Base-by-base conservation (phyloP, 2,797 vertebrate species). In the Pseudotriccus pelzelni region DNA sequence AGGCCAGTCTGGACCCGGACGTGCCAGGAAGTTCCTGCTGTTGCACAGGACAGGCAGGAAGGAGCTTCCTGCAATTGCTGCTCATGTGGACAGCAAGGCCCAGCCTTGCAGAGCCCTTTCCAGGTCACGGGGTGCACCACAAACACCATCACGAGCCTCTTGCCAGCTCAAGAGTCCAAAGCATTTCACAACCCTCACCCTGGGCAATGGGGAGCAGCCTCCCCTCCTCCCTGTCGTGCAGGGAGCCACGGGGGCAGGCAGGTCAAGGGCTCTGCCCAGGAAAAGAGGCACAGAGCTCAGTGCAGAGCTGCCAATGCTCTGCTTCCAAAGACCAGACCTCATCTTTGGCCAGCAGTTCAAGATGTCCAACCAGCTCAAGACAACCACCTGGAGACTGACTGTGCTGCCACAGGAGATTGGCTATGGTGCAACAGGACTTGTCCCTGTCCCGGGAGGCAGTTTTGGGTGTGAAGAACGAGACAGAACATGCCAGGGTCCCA, bases 341-440 rank as follows among this genome's bases (percentile, higher is more conserved):
- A 11, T 5, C 28, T 41, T n/a, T 73, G 44, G 22, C 22, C 63
- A 82, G 32, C n/a, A 14, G 21, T 7, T 64, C 21, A 49, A 52
- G 49, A 34, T 25, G 56, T 64, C 32, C 49, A 56, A 22, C 4
- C n/a, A 88, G 63, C 15, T 44, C 44, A 12, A 76, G 34, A 34
- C 7, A 55, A 87, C 10, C 10, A 34, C 30, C 58, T 19, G 13
- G 39, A n/a, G 30, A 86, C 27, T 2, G 8, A 32, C n/a, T 30
- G 37, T 0, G 2, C 68, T 80, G 32, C 3, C 47, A 24, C 10
- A 50, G 58, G 37, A 60, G 7, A 24, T 12, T 36, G 73, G 55
- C 28, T 82, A 58, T 2, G 2, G 41, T 7, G 60, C 43, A 50
- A 19, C 1, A 4, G 1, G 1, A 58, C 44, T 68, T 2, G 0